A percentile compares a stretch with the other conserved stretches of the same genome.
Evolutionary conservation across 2,888 invertebrate species (phyloP).

Genomic region (Microdon myrmicae): DNA sequence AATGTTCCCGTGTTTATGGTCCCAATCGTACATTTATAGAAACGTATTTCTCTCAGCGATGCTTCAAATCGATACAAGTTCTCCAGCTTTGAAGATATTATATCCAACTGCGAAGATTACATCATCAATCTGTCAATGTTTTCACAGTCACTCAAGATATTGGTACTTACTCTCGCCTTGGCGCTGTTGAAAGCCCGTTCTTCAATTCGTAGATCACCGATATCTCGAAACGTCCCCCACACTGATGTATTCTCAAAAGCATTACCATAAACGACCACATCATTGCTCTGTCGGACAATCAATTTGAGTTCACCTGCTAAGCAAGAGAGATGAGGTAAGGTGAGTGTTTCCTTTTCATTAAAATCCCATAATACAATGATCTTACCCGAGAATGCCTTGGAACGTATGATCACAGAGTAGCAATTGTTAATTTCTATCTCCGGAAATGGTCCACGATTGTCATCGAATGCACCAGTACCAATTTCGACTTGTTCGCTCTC

Average conservation of each 20-base stretch:
- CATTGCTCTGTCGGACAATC: constrained; percentile 57
- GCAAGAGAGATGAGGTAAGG: constrained; percentile 3
- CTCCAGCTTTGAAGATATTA: constrained; percentile 59
- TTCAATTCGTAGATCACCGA: constrained; percentile 58
- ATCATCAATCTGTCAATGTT: constrained; percentile 17
- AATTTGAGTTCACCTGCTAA: constrained; percentile 61
- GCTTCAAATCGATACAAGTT: constrained; percentile 61
- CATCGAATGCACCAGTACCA: constrained; percentile 58
- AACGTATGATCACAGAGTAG: constrained; percentile 58
- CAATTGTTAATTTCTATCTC: constrained; percentile 61
- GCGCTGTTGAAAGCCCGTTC: constrained; percentile 62
- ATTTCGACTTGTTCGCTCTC: constrained; percentile 62
- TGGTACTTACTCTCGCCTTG: constrained; percentile 58
- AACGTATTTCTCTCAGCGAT: constrained; percentile 61
- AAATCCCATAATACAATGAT: too few species aligned
- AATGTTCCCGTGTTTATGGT: constrained; percentile 61
- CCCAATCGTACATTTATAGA: constrained; percentile 60
- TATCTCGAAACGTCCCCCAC: constrained; percentile 58
- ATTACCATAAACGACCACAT: constrained; percentile 57
- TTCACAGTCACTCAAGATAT: constrained; percentile 54
- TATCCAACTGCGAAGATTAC: constrained; percentile 57
- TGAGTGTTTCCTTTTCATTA: background rate
- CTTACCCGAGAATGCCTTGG: constrained; percentile 61
- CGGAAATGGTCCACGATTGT: constrained; percentile 62
- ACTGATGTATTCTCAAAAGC: constrained; percentile 62